Evolutionary conservation across 2,797 vertebrate species (phyloP).

Genomic region (Vireo griseus): DNA sequence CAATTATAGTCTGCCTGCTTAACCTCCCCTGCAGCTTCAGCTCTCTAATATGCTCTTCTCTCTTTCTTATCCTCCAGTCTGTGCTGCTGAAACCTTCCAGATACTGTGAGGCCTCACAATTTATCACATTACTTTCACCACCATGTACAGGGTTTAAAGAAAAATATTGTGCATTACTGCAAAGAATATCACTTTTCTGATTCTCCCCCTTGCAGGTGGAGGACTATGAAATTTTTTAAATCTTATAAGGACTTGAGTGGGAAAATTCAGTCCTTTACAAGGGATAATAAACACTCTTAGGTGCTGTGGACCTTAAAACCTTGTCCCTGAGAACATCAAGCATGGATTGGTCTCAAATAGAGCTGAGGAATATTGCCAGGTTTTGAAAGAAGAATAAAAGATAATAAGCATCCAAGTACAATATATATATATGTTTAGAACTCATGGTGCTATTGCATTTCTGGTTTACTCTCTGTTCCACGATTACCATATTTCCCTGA

Average conservation of each 20-base stretch:
- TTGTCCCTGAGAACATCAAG: background rate
- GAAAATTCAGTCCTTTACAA: background rate
- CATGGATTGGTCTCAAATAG: background rate
- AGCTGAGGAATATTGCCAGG: background rate
- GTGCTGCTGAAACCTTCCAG: background rate
- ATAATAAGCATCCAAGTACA: background rate
- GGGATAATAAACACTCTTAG: background rate
- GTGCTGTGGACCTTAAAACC: background rate
- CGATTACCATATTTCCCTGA: background rate
- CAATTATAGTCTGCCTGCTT: constrained; percentile 17
- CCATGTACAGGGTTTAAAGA: background rate
- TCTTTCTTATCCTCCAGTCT: background rate
- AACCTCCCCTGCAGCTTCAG: constrained; percentile 17
- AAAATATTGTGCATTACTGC: background rate
- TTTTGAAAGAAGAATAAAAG: background rate
- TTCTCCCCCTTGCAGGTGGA: background rate
- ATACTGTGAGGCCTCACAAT: background rate
- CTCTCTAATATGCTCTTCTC: background rate
- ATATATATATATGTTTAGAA: background rate
- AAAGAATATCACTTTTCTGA: background rate
- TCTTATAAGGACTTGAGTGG: background rate
- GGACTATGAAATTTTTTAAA: background rate
- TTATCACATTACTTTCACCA: background rate
- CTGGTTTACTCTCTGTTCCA: background rate
- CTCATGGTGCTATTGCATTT: background rate